Percentiles rank a stretch among this genome's conserved stretches.
phyloP scores from a whole-genome alignment of 2,888 invertebrate genomes.

The Trichacis sp. region DNA sequence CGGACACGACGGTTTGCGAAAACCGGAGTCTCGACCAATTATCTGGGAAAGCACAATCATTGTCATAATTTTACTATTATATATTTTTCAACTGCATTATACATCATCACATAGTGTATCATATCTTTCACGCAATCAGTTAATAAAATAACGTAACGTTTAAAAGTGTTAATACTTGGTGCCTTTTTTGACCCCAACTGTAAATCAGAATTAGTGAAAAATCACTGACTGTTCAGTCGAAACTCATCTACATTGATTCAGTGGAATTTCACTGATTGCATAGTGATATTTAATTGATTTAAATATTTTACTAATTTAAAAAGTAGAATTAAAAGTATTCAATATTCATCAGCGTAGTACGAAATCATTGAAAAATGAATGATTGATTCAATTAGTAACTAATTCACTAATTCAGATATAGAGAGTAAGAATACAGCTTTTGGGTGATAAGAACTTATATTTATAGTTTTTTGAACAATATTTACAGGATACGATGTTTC shows the following conservation, averaged over 20 bases:
- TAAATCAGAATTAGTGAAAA: background rate
- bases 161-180: background rate
- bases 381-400: background rate
- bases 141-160: background rate
- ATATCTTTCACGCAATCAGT: background rate
- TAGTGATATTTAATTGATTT: no score
- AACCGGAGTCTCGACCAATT: background rate
- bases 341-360: no score
- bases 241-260: background rate
- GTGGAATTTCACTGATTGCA: no score
- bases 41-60: background rate
- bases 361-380: background rate
- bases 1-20: background rate
- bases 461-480: no score
- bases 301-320: no score
- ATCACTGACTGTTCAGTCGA: no score
- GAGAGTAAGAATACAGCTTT: background rate
- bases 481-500: no score
- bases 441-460: no score
- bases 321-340: no score
- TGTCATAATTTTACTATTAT: conserved; percentile 2
- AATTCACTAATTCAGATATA: background rate
- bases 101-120: conserved; percentile 5
- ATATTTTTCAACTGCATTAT: conserved; percentile 6
- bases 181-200: background rate